A percentile compares a stretch with the other conserved stretches of the same genome.
These are phyloP conservation scores for Ifrita kowaldi DNA, from an alignment of 2,113 vertebrate genomes.

Conservation along the genomic window DNA sequence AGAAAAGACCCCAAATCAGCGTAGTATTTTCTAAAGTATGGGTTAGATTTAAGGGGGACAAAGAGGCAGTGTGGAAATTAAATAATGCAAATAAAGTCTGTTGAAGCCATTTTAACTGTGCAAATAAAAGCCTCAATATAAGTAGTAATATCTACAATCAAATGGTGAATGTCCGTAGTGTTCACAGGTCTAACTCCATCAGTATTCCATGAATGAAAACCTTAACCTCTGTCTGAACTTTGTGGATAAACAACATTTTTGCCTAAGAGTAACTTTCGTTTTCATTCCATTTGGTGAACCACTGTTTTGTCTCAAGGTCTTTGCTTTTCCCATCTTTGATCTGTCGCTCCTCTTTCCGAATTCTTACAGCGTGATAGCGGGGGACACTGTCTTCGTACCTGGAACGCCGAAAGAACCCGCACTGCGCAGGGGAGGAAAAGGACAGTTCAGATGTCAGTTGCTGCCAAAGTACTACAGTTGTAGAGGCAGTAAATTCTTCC, in stretches of 20 bases:
- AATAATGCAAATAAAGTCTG: conserved; percentile 64
- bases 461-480: neutral
- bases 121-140: conserved; percentile 59
- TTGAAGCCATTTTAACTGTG: conserved; percentile 62
- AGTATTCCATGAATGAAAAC: conserved; percentile 1
- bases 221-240: neutral
- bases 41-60: neutral
- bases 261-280: conserved; percentile 88
- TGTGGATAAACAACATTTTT: neutral
- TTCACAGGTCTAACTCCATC: conserved; percentile 18
- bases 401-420: conserved; percentile 94
- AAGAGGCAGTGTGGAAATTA: conserved; percentile 50
- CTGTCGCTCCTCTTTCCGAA: conserved; percentile 85
- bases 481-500: neutral
- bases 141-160: conserved; percentile 51
- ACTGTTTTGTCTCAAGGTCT: conserved; percentile 86
- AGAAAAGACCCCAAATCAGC: neutral
- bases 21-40: neutral
- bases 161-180: conserved; percentile 33
- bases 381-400: conserved; percentile 90
- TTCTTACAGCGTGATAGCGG: conserved; percentile 91
- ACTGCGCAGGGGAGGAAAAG: conserved; percentile 69
- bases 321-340: conserved; percentile 78
- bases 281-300: conserved; percentile 92
- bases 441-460: neutral